A percentile compares a stretch with the other conserved stretches of the same genome.
Evolutionary conservation across 2,797 vertebrate species (phyloP).

Genomic region (Austrolebias charrua): DNA sequence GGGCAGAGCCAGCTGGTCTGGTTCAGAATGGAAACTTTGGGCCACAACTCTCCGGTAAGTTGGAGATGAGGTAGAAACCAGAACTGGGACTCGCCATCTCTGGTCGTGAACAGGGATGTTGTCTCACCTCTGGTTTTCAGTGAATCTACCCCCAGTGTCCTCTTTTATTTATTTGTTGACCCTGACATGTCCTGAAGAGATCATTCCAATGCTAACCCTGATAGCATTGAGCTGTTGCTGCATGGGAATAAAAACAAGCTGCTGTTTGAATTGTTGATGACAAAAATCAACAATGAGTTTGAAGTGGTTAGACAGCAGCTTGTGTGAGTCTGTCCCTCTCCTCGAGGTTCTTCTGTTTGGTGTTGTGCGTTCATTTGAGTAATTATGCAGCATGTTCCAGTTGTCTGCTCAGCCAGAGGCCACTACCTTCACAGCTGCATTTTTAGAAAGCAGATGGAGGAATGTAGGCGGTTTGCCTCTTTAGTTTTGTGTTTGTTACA

Average conservation of each 20-base stretch:
- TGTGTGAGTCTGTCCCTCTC: conserved; percentile 6
- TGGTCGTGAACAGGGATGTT: conserved; percentile 22
- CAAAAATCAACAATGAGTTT: conserved; percentile 52
- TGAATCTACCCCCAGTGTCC: background rate
- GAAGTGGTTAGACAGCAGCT: conserved; percentile 15
- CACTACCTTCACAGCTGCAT: conserved; percentile 40
- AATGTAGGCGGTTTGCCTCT: conserved; percentile 28
- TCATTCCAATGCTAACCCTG: conserved; percentile 36
- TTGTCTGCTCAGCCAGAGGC: conserved; percentile 47
- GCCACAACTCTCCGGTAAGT: conserved; percentile 56
- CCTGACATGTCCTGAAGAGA: background rate
- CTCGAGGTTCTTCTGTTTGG: conserved; percentile 32
- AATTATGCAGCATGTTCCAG: conserved; percentile 56
- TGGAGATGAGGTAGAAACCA: conserved; percentile 37
- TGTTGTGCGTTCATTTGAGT: conserved; percentile 44
- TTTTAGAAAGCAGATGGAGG: conserved; percentile 41
- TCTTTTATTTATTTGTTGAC: conserved; percentile 11
- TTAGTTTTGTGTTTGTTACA: conserved; percentile 11
- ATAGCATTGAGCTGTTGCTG: conserved; percentile 44
- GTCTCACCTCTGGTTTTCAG: conserved; percentile 11
- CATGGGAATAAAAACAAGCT: conserved; percentile 40
- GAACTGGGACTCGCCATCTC: conserved; percentile 31
- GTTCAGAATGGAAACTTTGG: conserved; percentile 59
- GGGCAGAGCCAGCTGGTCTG: conserved; percentile 47
- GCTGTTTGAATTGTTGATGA: conserved; percentile 48